A percentile compares a stretch with the other conserved stretches of the same genome.
Evolutionary conservation across 2,113 vertebrate genomes (phyloP).

Genomic region (Noturus placidus): DNA sequence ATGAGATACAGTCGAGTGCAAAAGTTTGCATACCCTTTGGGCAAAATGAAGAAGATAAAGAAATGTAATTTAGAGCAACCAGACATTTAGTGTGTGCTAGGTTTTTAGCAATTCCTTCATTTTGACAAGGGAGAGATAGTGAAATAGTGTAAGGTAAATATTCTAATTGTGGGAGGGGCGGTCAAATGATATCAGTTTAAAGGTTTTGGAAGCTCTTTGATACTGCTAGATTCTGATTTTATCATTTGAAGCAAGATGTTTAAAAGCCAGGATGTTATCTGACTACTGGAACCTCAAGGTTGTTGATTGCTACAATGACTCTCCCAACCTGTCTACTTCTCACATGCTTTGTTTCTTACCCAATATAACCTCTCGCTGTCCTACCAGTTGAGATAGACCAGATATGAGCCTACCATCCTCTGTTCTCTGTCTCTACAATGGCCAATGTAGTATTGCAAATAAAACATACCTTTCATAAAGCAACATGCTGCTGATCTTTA

Average conservation of each 20-base stretch:
- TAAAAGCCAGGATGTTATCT: background rate
- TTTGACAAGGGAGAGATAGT: background rate
- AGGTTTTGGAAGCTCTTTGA: background rate
- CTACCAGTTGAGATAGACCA: background rate
- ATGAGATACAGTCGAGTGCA: conserved; percentile 28
- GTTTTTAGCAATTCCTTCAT: background rate
- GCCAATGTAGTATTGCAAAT: background rate
- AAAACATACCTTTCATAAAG: background rate
- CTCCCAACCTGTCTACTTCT: background rate
- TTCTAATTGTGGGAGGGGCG: too few relatives aligned
- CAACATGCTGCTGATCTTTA: background rate
- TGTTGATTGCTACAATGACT: background rate
- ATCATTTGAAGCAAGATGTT: background rate
- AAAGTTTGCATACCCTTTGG: conserved; percentile 16
- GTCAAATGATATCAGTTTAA: background rate
- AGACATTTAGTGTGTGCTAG: background rate
- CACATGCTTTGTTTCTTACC: background rate
- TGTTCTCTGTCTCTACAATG: background rate
- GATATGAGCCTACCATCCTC: background rate
- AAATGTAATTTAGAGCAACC: conserved; percentile 25
- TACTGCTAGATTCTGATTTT: background rate
- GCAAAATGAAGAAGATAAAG: conserved; percentile 23
- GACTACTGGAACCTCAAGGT: background rate
- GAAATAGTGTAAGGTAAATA: background rate
- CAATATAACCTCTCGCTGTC: background rate